Conservation (phyloP, 2,888 invertebrate genomes). For the Ichneumon xanthorius region DNA sequence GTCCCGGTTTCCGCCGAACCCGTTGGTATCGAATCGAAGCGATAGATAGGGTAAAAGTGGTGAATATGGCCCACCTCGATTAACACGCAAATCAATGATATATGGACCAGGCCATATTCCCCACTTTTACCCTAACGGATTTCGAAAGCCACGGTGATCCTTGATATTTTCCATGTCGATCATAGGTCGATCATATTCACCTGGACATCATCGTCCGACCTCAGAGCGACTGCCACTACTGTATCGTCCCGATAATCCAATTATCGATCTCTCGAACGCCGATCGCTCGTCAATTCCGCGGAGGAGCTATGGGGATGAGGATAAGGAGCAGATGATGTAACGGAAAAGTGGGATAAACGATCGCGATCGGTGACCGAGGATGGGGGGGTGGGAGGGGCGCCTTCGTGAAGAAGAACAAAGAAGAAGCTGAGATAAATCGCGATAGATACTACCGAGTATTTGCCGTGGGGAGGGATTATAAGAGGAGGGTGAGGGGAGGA, state of each 20-base stretch:
- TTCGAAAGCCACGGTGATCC: slow-evolving; percentile 5
- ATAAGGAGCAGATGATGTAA: neutral
- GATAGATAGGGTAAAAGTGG: neutral
- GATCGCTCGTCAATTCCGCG: neutral
- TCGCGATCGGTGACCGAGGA: slow-evolving; percentile 10
- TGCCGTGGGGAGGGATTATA: slow-evolving; percentile 21
- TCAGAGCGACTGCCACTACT: neutral
- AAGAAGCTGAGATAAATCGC: slow-evolving; percentile 17
- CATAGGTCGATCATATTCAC: slow-evolving; percentile 19
- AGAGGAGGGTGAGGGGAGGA: slow-evolving; percentile 27
- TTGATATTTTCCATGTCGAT: neutral
- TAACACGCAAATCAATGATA: no score
- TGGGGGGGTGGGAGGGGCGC: no score
- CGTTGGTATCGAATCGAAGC: neutral
- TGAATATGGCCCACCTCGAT: no score
- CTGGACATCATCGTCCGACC: slow-evolving; percentile 32
- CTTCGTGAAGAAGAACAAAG: slow-evolving; percentile 23
- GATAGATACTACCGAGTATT: slow-evolving; percentile 18
- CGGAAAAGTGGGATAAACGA: slow-evolving; percentile 37
- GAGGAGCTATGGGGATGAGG: neutral
- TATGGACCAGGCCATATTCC: no score
- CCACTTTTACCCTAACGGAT: neutral
- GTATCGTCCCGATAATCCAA: slow-evolving; percentile 4
- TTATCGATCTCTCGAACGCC: slow-evolving; percentile 12
- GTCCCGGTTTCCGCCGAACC: neutral